phyloP scores from a whole-genome alignment of 64 coral and sea anemone genomes.

The Montipora capricornis region DNA sequence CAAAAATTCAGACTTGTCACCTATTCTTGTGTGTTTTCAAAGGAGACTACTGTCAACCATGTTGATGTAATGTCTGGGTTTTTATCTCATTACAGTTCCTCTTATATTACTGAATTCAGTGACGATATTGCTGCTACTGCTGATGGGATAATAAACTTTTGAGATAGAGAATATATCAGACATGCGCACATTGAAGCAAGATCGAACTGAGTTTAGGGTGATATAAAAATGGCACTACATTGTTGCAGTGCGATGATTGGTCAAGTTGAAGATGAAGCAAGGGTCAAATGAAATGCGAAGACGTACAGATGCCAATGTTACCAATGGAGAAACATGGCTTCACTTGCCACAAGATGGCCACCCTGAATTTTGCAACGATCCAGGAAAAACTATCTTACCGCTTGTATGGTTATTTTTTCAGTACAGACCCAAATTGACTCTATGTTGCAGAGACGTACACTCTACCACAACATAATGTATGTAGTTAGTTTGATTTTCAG shows the following conservation, averaged over 20 bases:
- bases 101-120: conserved; percentile 90
- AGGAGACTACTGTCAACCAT: background rate
- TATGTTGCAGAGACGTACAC: no score
- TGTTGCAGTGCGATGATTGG: background rate
- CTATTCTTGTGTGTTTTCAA: background rate
- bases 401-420: no score
- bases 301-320: background rate
- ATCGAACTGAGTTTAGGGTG: background rate
- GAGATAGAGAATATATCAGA: background rate
- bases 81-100: conserved; percentile 75
- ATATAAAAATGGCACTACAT: background rate
- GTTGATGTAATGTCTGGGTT: background rate
- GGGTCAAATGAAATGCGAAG: background rate
- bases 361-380: no score
- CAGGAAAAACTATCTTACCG: no score
- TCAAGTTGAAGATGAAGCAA: background rate
- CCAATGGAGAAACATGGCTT: background rate
- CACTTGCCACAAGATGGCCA: background rate
- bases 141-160: conserved; percentile 69
- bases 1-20: no score
- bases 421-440: no score
- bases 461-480: no score
- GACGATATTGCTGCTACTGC: conserved; percentile 82
- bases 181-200: background rate
- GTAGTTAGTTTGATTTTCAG: no score